Evolutionary conservation across 2,888 invertebrate genomes (phyloP), one percentile per base, ranked within the genome.

Genomic region (Perdita meconis): DNA sequence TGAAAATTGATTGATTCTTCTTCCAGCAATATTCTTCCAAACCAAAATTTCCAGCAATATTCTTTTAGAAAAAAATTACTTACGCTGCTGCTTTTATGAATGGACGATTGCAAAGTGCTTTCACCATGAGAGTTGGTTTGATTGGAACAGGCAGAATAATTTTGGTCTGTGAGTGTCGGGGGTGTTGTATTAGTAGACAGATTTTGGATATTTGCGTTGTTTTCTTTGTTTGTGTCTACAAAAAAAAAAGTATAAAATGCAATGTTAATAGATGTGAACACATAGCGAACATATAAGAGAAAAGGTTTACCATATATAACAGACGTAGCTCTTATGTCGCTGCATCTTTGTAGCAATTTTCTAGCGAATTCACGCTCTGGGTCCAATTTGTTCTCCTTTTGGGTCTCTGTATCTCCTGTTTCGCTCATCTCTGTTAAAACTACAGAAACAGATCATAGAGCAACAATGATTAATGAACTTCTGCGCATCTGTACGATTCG

Each of bases 141-240:
- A 19, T 70, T 77, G 12, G 70, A 61, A 70, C 51, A 42, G 4
- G 57, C 38, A 1, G 64, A 70, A 26, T 61, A 63, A 10, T 57
- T 65, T 4, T 78, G 69, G 47, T 78, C 65, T 2, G 30, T 26
- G 13, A 85, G 38, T 47, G 77, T 86, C 8, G 81, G 76, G 16
- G 85, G 73, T 36, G 71, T 75, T 3, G 44, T 19, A 38, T 81
- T 77, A n/a, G 5, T 3, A 10, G 67, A 60, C 40, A 75, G 36
- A 72, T 89, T 89, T 36, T 81, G 89, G 0, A 78, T 61, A 75
- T 90, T 91, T 0, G 69, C 85, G 80, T 90, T 84, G 71, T 90
- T 90, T 67, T 91, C 91, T 65, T 91, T 90, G 63, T 90, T 84
- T 13, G 73, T 80, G 13, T 90, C 89, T 86, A 47, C 2, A 79